Percentiles rank a stretch among this genome's conserved stretches.
These are phyloP conservation scores for Alectura lathami DNA, from an alignment of 2,113 vertebrate species.

Conservation along the genomic window DNA sequence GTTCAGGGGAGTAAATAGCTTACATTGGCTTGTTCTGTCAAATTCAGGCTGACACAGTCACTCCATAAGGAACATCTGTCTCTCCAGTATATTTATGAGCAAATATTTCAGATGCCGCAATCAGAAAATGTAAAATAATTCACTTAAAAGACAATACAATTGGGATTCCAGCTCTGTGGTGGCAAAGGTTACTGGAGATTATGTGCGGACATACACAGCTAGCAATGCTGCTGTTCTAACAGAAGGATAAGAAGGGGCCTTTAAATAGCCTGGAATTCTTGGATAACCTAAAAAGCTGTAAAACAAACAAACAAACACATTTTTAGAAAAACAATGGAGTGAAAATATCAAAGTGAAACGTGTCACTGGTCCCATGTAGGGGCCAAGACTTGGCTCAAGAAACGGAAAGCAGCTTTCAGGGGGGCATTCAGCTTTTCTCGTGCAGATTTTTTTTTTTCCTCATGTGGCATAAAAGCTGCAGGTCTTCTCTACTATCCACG, in stretches of 20 bases:
- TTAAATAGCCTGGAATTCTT: constrained; percentile 29
- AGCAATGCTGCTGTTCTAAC: neutral
- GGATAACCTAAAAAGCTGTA: constrained; percentile 9
- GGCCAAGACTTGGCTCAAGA: neutral
- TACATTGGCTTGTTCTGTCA: neutral
- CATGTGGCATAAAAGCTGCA: neutral
- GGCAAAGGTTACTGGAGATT: constrained; percentile 25
- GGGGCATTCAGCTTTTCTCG: neutral
- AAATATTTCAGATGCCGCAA: neutral
- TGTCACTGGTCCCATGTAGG: neutral
- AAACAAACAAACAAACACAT: neutral
- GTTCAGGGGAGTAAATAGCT: constrained; percentile 4
- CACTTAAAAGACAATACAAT: neutral
- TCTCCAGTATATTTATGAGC: constrained; percentile 5
- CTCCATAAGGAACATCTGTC: neutral
- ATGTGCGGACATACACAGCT: constrained; percentile 7
- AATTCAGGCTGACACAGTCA: constrained; percentile 35
- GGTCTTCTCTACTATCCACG: neutral
- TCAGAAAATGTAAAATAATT: constrained; percentile 52
- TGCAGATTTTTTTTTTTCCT: neutral
- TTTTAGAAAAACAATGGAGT: neutral
- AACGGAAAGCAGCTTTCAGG: neutral
- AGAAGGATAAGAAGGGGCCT: neutral
- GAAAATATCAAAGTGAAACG: constrained; percentile 17
- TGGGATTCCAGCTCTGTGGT: constrained; percentile 17